Conservation (phyloP, 2,113 vertebrate genomes). For the Pungitius pungitius region DNA sequence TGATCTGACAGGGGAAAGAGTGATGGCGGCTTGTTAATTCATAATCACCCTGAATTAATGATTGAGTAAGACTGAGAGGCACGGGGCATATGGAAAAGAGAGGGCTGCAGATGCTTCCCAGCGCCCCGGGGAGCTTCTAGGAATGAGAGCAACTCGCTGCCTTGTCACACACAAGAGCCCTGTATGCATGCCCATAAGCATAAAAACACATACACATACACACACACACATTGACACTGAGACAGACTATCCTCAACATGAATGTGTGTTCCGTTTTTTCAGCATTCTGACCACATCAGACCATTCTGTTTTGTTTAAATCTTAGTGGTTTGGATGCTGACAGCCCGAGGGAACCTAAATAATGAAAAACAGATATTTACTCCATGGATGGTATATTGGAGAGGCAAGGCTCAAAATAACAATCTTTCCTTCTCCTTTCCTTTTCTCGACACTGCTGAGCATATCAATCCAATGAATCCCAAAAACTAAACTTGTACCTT, state of each 20-base stretch:
- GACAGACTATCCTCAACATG: constrained; percentile 13
- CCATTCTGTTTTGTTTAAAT: constrained; percentile 18
- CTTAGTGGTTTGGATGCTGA: constrained; percentile 32
- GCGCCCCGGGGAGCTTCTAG: constrained; percentile 50
- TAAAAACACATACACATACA: constrained; percentile 31
- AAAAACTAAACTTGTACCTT: background rate
- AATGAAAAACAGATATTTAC: constrained; percentile 57
- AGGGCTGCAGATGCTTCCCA: constrained; percentile 73
- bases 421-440: background rate
- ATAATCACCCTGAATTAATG: constrained; percentile 79
- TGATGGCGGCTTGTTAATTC: constrained; percentile 75
- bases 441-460: background rate
- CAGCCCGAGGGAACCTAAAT: constrained; percentile 42
- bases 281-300: constrained; percentile 34
- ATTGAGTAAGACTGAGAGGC: constrained; percentile 72
- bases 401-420: constrained; percentile 19
- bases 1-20: constrained; percentile 45
- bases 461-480: constrained; percentile 19
- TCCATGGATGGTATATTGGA: constrained; percentile 36
- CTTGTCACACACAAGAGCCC: constrained; percentile 51
- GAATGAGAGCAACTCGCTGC: constrained; percentile 60
- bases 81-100: constrained; percentile 72
- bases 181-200: constrained; percentile 44
- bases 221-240: constrained; percentile 40
- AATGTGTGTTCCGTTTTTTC: constrained; percentile 35